Evolutionary conservation across 2,888 invertebrate species (phyloP), one percentile per base, ranked within the genome.

Genomic region (Cyrtodaria siliqua): DNA sequence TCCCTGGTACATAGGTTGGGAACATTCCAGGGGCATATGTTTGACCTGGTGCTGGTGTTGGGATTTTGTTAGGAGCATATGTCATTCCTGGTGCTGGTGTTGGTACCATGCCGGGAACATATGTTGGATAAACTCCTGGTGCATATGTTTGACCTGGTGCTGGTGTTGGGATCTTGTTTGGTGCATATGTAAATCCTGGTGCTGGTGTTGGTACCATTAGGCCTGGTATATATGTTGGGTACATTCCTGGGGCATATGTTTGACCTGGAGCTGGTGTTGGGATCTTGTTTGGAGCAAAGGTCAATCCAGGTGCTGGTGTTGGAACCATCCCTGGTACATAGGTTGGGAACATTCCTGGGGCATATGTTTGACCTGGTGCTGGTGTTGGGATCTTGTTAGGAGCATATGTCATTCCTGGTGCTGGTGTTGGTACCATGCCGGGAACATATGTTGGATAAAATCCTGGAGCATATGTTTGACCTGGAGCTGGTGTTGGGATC

Each of bases 351-450:
- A 81, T 83, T 6, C 83, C 82, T 42, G 80, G 80, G 20, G 60
- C 69, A 23, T 33, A 68, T 18, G 80, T 82, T 44, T 79, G 82
- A 24, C 60, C 60, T 44, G 69, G 55, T 3, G 66, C 61, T 57
- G 87, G 87, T 16, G n/a, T n/a, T n/a, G n/a, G n/a, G n/a, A n/a
- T n/a, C n/a, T n/a, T n/a, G n/a, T n/a, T n/a, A n/a, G n/a, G n/a
- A n/a, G 83, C 82, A 67, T 85, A 84, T 38, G 84, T 84, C 27
- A 67, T 50, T 4, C 84, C 84, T 57, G 84, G 84, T 23, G 76
- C 61, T 42, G 79, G 79, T n/a, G 79, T 77, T 57, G 78, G 78
- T 16, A 78, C 78, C 52, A 69, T 63, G 42, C 57, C 68, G n/a
- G 74, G 78, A 33, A 77, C 74, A 56, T 64, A 77, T 40, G 83